A percentile compares a stretch with the other conserved stretches of the same genome.
phyloP scores from a whole-genome alignment of 2,888 invertebrate species.

The Schrankia costaestrigalis region DNA sequence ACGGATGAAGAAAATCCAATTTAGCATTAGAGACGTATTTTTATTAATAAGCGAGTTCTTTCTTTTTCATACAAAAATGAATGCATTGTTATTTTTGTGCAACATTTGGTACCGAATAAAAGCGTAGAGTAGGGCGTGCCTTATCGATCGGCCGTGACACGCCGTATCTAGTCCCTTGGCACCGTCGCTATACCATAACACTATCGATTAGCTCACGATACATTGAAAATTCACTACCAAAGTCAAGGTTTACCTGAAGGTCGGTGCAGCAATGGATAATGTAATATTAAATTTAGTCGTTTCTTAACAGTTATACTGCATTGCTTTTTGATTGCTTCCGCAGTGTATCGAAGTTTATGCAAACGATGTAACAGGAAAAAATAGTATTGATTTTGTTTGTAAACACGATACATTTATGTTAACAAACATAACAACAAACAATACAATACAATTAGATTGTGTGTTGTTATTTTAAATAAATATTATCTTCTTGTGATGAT shows the following conservation, averaged over 20 bases:
- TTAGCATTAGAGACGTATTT: too few relatives aligned
- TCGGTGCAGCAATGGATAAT: conserved; percentile 11
- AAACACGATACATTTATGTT: too few relatives aligned
- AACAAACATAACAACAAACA: too few relatives aligned
- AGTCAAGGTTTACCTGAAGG: conserved; percentile 10
- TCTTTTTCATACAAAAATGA: background rate
- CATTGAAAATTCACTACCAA: conserved; percentile 12
- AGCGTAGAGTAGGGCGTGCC: conserved; percentile 33
- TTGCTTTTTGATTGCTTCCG: conserved; percentile 9
- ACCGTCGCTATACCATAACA: conserved; percentile 12
- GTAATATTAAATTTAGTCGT: background rate
- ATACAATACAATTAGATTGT: too few relatives aligned
- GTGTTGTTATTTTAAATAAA: background rate
- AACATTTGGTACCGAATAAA: conserved; percentile 19
- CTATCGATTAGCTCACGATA: conserved; percentile 5
- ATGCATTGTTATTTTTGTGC: background rate
- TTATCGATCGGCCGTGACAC: conserved; percentile 53
- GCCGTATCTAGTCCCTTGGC: conserved; percentile 42
- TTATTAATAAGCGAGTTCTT: too few relatives aligned
- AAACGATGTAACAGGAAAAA: conserved; percentile 1
- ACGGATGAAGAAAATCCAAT: too few relatives aligned
- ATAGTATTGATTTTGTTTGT: conserved; percentile 2
- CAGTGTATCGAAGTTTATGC: conserved; percentile 5
- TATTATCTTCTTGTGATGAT: too few relatives aligned
- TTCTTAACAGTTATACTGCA: conserved; percentile 5